Evolutionary conservation across 2,888 invertebrate genomes (phyloP).

Genomic region (Zygothrica quintamaculata): DNA sequence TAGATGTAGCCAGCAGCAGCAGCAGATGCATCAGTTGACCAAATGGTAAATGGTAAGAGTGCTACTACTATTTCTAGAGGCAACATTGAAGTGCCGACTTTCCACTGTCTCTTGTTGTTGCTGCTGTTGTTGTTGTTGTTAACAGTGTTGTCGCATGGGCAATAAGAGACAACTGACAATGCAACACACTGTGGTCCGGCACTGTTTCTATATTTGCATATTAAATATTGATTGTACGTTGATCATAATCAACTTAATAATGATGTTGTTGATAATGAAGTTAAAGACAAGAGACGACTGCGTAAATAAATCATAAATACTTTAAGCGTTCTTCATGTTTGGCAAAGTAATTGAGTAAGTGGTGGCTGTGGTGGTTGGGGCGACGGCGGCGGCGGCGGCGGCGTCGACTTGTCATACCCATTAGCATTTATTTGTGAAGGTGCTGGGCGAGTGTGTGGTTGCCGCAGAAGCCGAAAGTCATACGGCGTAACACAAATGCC

Average conservation of each 20-base stretch:
- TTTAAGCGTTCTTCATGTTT: slow-evolving; percentile 58
- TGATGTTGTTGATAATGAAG: slow-evolving; percentile 18
- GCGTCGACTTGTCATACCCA: slow-evolving; percentile 79
- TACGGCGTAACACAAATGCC: slow-evolving; percentile 80
- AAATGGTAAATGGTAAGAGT: slow-evolving; percentile 10
- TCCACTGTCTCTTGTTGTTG: too few relatives aligned
- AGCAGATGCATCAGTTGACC: slow-evolving; percentile 7
- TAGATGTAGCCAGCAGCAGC: slow-evolving; percentile 64
- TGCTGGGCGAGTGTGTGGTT: slow-evolving; percentile 50
- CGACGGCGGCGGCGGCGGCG: slow-evolving; percentile 36
- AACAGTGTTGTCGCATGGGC: too few relatives aligned
- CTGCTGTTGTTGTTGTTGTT: too few relatives aligned
- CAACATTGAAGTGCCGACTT: slow-evolving; percentile 69
- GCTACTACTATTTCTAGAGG: background rate
- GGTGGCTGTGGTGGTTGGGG: slow-evolving; percentile 49
- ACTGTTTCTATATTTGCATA: slow-evolving; percentile 63
- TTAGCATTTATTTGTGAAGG: slow-evolving; percentile 80
- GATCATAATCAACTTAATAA: too few relatives aligned
- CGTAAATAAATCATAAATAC: slow-evolving; percentile 81
- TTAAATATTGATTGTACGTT: slow-evolving; percentile 71
- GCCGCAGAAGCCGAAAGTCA: slow-evolving; percentile 80
- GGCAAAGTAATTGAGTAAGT: slow-evolving; percentile 81
- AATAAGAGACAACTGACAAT: slow-evolving; percentile 57
- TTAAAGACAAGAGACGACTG: slow-evolving; percentile 30
- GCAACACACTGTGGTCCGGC: slow-evolving; percentile 52